These are phyloP conservation scores for Tenrec ecaudatus DNA, from an alignment of 2,113 vertebrate species.

Conservation along the genomic window DNA sequence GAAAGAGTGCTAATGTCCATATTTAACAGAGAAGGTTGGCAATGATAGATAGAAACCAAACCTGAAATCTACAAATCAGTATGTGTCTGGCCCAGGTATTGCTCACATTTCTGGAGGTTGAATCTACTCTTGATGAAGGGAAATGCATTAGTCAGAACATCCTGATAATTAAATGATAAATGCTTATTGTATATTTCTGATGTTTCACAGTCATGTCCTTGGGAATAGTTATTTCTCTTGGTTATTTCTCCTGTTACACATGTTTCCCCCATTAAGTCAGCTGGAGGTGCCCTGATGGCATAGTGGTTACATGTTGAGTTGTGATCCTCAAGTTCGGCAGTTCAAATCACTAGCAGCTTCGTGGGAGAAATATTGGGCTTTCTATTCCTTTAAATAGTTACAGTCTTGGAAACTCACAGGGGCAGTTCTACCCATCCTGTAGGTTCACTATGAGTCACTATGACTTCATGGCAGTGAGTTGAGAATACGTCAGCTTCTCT, in stretches of 20 bases:
- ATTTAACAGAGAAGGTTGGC: constrained; percentile 27
- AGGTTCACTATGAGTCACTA: no score
- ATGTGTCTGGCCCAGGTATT: constrained; percentile 16
- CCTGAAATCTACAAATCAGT: constrained; percentile 43
- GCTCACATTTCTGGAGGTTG: neutral
- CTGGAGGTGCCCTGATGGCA: no score
- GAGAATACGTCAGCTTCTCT: no score
- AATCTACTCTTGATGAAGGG: neutral
- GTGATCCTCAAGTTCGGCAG: no score
- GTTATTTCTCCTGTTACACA: neutral
- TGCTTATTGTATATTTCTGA: constrained; percentile 35
- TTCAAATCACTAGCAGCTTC: no score
- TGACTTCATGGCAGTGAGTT: no score
- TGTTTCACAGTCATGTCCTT: constrained; percentile 46
- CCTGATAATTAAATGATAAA: constrained; percentile 59
- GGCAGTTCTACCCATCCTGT: no score
- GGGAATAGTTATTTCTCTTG: constrained; percentile 26
- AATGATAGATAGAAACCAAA: constrained; percentile 7
- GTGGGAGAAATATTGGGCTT: no score
- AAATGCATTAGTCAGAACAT: constrained; percentile 51
- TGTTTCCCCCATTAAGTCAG: neutral
- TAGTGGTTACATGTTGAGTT: no score
- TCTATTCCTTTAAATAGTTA: no score
- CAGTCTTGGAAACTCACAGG: no score
- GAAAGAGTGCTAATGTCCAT: neutral